phyloP scores from a whole-genome alignment of 2,888 invertebrate genomes.

The Siphlonurus alternatus region DNA sequence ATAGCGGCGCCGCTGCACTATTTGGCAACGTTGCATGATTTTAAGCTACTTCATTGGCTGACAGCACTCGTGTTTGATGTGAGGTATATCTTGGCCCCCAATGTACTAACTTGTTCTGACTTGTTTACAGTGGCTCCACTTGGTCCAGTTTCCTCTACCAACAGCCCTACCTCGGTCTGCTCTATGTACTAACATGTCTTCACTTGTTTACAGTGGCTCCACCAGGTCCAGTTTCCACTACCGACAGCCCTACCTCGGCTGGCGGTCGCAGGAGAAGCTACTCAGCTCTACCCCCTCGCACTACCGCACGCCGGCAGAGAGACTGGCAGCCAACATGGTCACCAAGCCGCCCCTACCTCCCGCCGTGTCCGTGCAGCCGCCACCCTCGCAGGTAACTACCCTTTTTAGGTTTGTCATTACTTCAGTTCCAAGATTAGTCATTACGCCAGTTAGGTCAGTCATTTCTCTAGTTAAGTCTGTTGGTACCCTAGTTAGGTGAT shows the following conservation, averaged over 20 bases:
- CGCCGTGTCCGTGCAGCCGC: neutral
- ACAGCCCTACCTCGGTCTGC: conserved; percentile 42
- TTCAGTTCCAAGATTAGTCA: conserved; percentile 10
- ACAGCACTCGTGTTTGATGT: too few species aligned
- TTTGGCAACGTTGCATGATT: too few species aligned
- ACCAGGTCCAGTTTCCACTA: conserved; percentile 61
- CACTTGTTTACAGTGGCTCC: too few species aligned
- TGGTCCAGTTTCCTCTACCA: conserved; percentile 33
- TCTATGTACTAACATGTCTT: conserved; percentile 37
- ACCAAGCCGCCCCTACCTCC: conserved; percentile 15
- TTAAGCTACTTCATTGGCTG: too few species aligned
- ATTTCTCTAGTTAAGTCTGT: too few species aligned
- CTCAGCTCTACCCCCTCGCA: conserved; percentile 37
- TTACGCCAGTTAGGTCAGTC: neutral
- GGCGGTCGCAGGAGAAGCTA: conserved; percentile 73
- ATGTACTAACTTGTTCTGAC: too few species aligned
- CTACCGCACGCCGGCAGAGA: conserved; percentile 64
- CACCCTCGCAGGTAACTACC: neutral
- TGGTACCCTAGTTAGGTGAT: too few species aligned
- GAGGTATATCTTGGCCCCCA: too few species aligned
- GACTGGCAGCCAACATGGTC: conserved; percentile 35
- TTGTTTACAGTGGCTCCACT: conserved; percentile 41
- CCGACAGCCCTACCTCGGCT: conserved; percentile 76
- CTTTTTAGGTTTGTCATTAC: neutral
- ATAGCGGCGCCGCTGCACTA: too few species aligned